These are phyloP conservation scores for Anthopleura xanthogrammica DNA, from an alignment of 92 coral and sea anemone species.

Conservation along the genomic window DNA sequence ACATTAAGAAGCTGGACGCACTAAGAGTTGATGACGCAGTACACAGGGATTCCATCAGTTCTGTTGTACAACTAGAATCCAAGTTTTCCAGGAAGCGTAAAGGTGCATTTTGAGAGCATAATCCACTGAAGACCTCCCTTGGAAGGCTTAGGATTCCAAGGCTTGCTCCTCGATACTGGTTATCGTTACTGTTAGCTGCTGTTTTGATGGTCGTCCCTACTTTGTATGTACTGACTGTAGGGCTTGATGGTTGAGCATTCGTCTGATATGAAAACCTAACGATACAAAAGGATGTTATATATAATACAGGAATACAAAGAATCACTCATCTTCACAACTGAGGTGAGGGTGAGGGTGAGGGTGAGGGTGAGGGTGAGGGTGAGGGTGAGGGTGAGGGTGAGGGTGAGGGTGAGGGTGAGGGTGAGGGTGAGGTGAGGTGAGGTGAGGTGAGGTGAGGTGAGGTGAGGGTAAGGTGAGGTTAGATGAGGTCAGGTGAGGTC, in stretches of 20 bases:
- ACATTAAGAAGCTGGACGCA: conserved; percentile 78
- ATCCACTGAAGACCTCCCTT: conserved; percentile 61
- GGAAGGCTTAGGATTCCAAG: conserved; percentile 77
- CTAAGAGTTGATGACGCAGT: conserved; percentile 66
- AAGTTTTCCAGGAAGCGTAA: conserved; percentile 75
- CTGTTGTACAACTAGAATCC: conserved; percentile 67
- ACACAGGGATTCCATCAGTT: conserved; percentile 71
- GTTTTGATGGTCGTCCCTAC: conserved; percentile 79
- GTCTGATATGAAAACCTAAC: conserved; percentile 35
- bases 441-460: too few relatives aligned
- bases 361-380: too few relatives aligned
- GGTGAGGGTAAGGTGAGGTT: too few relatives aligned
- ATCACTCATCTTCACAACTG: too few relatives aligned
- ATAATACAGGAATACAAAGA: too few relatives aligned
- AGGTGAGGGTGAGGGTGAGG: too few relatives aligned
- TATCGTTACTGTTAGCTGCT: conserved; percentile 63
- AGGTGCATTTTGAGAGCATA: conserved; percentile 74
- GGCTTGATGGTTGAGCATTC: conserved; percentile 19
- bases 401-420: too few relatives aligned
- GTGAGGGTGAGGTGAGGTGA: too few relatives aligned
- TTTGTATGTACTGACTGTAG: conserved; percentile 57
- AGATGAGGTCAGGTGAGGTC: too few relatives aligned
- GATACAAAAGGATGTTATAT: background rate
- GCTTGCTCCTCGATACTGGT: conserved; percentile 57
- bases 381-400: too few relatives aligned